These are phyloP conservation scores for Anthopleura xanthogrammica DNA, from an alignment of 92 coral and sea anemone species.

Conservation along the genomic window DNA sequence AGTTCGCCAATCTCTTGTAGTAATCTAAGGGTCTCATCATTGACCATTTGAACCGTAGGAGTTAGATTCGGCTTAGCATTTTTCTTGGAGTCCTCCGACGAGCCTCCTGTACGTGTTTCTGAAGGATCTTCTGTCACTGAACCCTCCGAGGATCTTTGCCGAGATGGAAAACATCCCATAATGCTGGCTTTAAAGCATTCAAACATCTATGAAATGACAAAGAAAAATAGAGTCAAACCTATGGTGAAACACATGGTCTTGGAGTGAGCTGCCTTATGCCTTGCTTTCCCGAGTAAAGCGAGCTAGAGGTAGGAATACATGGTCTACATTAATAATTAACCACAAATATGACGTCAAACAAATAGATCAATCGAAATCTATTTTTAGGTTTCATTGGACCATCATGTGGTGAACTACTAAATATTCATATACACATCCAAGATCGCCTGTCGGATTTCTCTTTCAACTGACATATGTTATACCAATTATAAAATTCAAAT, in stretches of 20 bases:
- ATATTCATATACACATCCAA: not conserved
- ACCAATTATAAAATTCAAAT: not conserved
- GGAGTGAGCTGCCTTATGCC: not conserved
- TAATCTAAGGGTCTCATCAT: slow-evolving; percentile 87
- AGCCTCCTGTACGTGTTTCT: slow-evolving; percentile 46
- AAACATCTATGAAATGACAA: slow-evolving; percentile 61
- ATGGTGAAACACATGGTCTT: slow-evolving; percentile 15
- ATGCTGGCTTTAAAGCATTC: slow-evolving; percentile 75
- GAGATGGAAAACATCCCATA: slow-evolving; percentile 97
- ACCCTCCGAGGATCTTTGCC: slow-evolving; percentile 50
- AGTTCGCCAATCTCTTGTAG: slow-evolving; percentile 93
- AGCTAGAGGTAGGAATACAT: not conserved
- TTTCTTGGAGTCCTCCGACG: slow-evolving; percentile 33
- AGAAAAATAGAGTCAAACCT: slow-evolving; percentile 22
- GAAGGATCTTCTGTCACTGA: slow-evolving; percentile 59
- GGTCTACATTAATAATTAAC: not conserved
- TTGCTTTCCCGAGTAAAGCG: not conserved
- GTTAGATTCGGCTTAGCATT: slow-evolving; percentile 46
- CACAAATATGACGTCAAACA: slow-evolving; percentile 6
- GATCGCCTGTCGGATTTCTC: not conserved
- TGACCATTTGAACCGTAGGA: slow-evolving; percentile 91
- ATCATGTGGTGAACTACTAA: not conserved
- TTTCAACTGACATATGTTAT: not conserved
- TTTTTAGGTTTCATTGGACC: not conserved
- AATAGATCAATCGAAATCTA: slow-evolving; percentile 1